Base-by-base conservation (phyloP, 2,113 vertebrate genomes). In the Melierax canorus region DNA sequence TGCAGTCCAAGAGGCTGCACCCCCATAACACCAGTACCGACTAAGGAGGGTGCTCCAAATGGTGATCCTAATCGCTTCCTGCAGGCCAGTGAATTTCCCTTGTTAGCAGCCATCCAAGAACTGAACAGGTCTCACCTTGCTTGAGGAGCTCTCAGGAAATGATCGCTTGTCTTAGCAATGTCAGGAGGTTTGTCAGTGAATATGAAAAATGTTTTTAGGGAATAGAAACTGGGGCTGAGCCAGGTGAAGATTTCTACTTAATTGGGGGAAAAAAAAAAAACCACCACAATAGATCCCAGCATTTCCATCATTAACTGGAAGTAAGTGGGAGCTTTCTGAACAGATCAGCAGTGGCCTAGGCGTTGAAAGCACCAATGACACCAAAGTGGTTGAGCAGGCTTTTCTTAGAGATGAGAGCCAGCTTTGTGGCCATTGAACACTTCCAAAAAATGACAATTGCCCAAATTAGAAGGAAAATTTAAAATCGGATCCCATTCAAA, bases 191-290 rank as follows among this genome's bases (percentile, higher is more conserved):
- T 92, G 91, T 91, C 91, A 93, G 53, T 64, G 90, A 96, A 74
- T 48, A 76, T 91, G 88, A 92, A 89, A 93, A 86, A 91, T 89
- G 79, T 81, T 96, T 96, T 95, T 60, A 71, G 96, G 94, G 96
- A 94, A 94, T 68, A 91, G 83, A 66, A 94, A 53, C 79, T 92
- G 92, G 79, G 76, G 10, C 84, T 96, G 84, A 96, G 96, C 96
- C 96, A 97, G 86, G 68, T 85, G 51, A 91, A 87, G 34, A 53
- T 89, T 94, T 92, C 86, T 94, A 94, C 34, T 95, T 94, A 91
- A 93, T 78, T 74, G 68, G 5, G 4, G 45, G 3, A 9, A 17
- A 8, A 63, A 46, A 53, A 50, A 59, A 83, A 10, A 20, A 4
- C 24, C 14, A 7, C 26, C 51, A 53, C 51, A 19, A 26, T 7